Evolutionary conservation across 2,888 invertebrate species (phyloP).

Genomic region (Tachystola acroxantha): DNA sequence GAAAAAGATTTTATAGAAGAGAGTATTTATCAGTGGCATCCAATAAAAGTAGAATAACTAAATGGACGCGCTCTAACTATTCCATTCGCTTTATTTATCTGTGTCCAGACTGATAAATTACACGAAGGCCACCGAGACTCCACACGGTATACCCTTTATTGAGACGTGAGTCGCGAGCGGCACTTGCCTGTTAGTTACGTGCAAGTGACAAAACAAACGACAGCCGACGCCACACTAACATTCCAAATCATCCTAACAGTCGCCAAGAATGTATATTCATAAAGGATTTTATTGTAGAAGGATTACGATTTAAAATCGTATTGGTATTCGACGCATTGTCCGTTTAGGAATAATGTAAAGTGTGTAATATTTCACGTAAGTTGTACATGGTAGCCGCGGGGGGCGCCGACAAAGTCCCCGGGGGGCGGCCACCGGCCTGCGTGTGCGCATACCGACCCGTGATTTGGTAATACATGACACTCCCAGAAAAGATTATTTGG

Average conservation of each 20-base stretch:
- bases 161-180: slow-evolving; percentile 40
- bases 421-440: slow-evolving; percentile 53
- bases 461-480: slow-evolving; percentile 47
- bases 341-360: background rate
- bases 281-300: slow-evolving; percentile 3
- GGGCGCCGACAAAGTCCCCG: slow-evolving; percentile 69
- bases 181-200: slow-evolving; percentile 12
- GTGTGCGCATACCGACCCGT: slow-evolving; percentile 32
- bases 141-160: slow-evolving; percentile 41
- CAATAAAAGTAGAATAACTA: slow-evolving; percentile 17
- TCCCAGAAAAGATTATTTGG: no score
- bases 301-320: slow-evolving; percentile 4
- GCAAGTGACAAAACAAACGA: slow-evolving; percentile 17
- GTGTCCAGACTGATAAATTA: slow-evolving; percentile 41
- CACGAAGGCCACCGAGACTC: slow-evolving; percentile 41
- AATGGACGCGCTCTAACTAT: slow-evolving; percentile 38
- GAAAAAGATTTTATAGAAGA: no score
- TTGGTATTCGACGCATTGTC: background rate
- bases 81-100: slow-evolving; percentile 43
- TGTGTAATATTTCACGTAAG: slow-evolving; percentile 61
- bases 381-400: slow-evolving; percentile 47
- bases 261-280: background rate
- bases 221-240: background rate
- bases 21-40: no score
- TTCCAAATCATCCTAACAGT: slow-evolving; percentile 1